phyloP scores from a whole-genome alignment of 2,113 vertebrate genomes.

The Osmerus mordax region DNA sequence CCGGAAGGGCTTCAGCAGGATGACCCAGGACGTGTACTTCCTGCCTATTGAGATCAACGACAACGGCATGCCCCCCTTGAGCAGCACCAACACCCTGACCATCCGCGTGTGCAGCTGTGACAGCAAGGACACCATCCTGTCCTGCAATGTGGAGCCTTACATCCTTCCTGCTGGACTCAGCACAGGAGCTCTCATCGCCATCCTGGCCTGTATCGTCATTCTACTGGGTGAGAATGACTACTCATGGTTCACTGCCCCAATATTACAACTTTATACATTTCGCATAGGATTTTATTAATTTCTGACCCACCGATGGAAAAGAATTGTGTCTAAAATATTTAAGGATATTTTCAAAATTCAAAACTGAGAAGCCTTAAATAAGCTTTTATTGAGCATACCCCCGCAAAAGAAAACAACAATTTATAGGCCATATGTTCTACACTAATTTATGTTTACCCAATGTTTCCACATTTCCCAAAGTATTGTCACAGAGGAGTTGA shows the following conservation, averaged over 20 bases:
- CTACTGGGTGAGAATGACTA: constrained; percentile 80
- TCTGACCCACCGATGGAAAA: no score
- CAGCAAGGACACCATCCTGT: constrained; percentile 77
- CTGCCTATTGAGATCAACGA: constrained; percentile 93
- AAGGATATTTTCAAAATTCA: no score
- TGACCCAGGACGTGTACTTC: constrained; percentile 86
- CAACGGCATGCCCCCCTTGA: constrained; percentile 83
- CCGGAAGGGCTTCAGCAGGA: constrained; percentile 84
- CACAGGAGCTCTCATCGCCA: constrained; percentile 91
- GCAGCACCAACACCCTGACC: constrained; percentile 90
- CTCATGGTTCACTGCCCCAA: no score
- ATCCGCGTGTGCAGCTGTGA: constrained; percentile 93
- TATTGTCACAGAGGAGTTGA: constrained; percentile 6
- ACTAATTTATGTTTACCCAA: neutral
- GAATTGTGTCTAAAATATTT: no score
- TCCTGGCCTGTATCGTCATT: constrained; percentile 95
- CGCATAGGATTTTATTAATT: no score
- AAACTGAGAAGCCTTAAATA: no score
- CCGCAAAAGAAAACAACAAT: neutral
- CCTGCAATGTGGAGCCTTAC: constrained; percentile 88
- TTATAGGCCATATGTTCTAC: neutral
- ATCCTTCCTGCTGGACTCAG: constrained; percentile 88
- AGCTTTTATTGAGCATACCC: neutral
- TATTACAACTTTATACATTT: no score
- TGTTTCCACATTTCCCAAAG: neutral